Percentiles rank a stretch among this genome's conserved stretches.
Conservation (phyloP, 2,888 invertebrate genomes). For the Anodontia alba region DNA sequence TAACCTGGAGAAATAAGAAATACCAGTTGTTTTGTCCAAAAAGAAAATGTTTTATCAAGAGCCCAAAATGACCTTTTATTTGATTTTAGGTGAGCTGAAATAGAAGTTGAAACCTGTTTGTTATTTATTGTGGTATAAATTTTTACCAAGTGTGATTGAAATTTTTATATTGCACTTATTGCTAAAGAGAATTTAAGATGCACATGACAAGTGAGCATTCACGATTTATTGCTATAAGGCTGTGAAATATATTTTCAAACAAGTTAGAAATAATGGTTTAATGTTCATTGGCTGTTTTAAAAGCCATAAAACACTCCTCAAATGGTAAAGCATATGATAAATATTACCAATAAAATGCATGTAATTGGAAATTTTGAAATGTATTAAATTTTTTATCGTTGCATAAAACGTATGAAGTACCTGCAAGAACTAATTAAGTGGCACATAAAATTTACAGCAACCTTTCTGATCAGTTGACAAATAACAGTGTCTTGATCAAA, state of each 20-base stretch:
- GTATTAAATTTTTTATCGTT: slow-evolving; percentile 8
- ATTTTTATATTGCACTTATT: neutral
- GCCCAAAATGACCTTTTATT: no score
- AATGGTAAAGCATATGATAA: neutral
- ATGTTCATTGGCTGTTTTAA: neutral
- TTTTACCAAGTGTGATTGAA: neutral
- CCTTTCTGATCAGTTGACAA: no score
- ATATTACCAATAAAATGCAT: slow-evolving; percentile 5
- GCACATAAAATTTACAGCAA: neutral
- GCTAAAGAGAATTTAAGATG: neutral
- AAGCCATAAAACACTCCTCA: neutral
- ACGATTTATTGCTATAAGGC: neutral
- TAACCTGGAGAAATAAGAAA: no score
- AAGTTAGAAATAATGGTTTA: neutral
- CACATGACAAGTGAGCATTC: neutral
- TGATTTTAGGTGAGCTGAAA: no score
- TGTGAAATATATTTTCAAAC: neutral
- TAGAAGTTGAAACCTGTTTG: no score
- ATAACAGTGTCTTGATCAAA: no score
- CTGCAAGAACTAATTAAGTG: neutral
- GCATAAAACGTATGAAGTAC: neutral
- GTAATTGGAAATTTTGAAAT: neutral
- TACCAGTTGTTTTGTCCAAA: no score
- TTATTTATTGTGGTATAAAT: no score
- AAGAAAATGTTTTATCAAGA: no score